These are phyloP conservation scores for Phymatocera aterrima DNA, from an alignment of 2,888 invertebrate species.

Conservation along the genomic window DNA sequence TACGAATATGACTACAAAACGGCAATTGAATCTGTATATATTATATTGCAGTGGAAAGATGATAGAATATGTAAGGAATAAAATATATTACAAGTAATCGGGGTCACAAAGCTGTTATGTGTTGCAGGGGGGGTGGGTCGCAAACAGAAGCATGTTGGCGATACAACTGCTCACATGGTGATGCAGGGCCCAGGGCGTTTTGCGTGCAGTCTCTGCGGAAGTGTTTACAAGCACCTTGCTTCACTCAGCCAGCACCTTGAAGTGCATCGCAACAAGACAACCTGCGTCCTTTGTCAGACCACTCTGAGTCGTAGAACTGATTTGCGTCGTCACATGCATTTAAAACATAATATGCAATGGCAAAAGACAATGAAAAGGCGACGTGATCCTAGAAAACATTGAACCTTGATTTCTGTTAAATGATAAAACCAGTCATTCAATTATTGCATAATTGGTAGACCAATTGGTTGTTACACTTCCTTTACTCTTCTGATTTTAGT, in stretches of 20 bases:
- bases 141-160: conserved; percentile 74
- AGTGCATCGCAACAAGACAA: conserved; percentile 75
- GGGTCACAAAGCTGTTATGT: conserved; percentile 74
- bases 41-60: not conserved
- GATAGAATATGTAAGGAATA: conserved; percentile 1
- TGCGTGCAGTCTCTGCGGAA: conserved; percentile 74
- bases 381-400: conserved; percentile 67
- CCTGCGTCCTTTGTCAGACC: conserved; percentile 74
- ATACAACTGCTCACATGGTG: conserved; percentile 74
- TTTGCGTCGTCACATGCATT: conserved; percentile 73
- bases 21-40: not conserved
- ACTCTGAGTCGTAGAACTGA: conserved; percentile 75
- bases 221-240: conserved; percentile 74
- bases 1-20: not conserved
- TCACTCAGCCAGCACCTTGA: conserved; percentile 74
- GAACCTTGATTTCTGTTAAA: conserved; percentile 46
- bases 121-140: conserved; percentile 75
- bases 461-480: conserved; percentile 9
- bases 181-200: conserved; percentile 74
- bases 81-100: conserved; percentile 62
- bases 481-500: not conserved
- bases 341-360: conserved; percentile 74
- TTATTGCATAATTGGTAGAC: conserved; percentile 13
- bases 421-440: not conserved
- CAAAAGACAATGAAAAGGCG: conserved; percentile 73